Evolutionary conservation across 2,888 invertebrate species (phyloP).

Genomic region (Drosophila gaucha): DNA sequence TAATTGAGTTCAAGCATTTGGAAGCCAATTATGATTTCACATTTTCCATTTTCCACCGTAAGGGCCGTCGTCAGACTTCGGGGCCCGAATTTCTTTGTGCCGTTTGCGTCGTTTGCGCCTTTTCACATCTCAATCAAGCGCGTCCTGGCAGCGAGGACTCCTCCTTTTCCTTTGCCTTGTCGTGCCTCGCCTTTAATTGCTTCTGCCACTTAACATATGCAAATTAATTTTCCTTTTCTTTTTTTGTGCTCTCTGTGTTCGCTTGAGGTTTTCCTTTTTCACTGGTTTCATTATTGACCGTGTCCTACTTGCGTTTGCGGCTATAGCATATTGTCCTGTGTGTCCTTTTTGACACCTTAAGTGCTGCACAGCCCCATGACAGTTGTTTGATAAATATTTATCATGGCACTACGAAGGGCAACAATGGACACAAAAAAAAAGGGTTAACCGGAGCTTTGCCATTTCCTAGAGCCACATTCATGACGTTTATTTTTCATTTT

Average conservation of each 20-base stretch:
- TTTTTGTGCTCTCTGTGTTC: constrained; percentile 11
- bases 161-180: constrained; percentile 13
- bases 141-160: constrained; percentile 11
- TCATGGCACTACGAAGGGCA: constrained; percentile 28
- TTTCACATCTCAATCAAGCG: constrained; percentile 71
- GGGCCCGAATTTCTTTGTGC: constrained; percentile 14
- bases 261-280: neutral
- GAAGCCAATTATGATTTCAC: constrained; percentile 79
- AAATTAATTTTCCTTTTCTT: constrained; percentile 67
- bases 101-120: constrained; percentile 36
- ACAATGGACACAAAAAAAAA: constrained; percentile 32
- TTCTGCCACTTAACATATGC: constrained; percentile 80
- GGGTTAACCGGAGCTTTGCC: constrained; percentile 31
- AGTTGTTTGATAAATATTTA: constrained; percentile 64
- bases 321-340: constrained; percentile 30
- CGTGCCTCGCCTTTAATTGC: constrained; percentile 66
- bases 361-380: constrained; percentile 53
- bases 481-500: constrained; percentile 57
- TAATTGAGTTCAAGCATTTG: constrained; percentile 81
- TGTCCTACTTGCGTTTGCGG: constrained; percentile 30
- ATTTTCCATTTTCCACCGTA: constrained; percentile 53
- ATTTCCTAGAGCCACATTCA: constrained; percentile 31
- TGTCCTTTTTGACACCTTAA: constrained; percentile 64
- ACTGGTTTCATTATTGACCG: constrained; percentile 35
- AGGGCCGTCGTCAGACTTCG: neutral